Conservation (phyloP, 2,888 invertebrate species). For the Scelioninae gen. 2 region DNA sequence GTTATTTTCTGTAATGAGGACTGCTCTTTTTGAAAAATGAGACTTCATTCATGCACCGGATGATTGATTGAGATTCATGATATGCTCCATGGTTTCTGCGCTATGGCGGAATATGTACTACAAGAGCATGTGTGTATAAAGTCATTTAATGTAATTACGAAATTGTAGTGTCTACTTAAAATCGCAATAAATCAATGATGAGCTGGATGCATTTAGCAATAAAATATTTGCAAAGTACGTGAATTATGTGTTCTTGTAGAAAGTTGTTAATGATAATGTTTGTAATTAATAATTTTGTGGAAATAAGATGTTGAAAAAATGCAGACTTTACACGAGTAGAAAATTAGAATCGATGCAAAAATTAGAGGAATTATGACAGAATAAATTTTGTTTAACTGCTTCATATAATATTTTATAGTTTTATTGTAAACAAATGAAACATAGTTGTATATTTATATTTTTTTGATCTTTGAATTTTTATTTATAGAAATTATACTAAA, state of each 20-base stretch:
- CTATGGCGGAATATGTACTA: neutral
- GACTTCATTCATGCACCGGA: slow-evolving; percentile 33
- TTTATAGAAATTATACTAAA: too few relatives aligned
- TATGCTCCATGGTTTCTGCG: neutral
- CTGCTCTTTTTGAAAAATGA: slow-evolving; percentile 23
- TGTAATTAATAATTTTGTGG: slow-evolving; percentile 18
- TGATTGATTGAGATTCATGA: slow-evolving; percentile 24
- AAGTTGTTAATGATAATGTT: slow-evolving; percentile 25
- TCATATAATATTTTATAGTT: too few relatives aligned
- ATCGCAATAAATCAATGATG: slow-evolving; percentile 27
- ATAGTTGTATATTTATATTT: too few relatives aligned
- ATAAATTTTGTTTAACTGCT: too few relatives aligned
- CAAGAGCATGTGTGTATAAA: slow-evolving; percentile 23
- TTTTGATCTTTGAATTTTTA: too few relatives aligned
- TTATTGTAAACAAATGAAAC: too few relatives aligned
- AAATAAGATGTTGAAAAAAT: too few relatives aligned
- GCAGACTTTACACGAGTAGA: too few relatives aligned
- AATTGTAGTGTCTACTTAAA: slow-evolving; percentile 34
- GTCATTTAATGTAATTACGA: slow-evolving; percentile 45
- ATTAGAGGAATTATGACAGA: too few relatives aligned
- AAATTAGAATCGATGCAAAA: too few relatives aligned
- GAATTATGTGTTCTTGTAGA: slow-evolving; percentile 14
- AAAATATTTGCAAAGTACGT: slow-evolving; percentile 28
- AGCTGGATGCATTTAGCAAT: slow-evolving; percentile 24
- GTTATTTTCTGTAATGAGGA: slow-evolving; percentile 23